phyloP scores from a whole-genome alignment of 2,113 vertebrate species.

The Passer montanus region DNA sequence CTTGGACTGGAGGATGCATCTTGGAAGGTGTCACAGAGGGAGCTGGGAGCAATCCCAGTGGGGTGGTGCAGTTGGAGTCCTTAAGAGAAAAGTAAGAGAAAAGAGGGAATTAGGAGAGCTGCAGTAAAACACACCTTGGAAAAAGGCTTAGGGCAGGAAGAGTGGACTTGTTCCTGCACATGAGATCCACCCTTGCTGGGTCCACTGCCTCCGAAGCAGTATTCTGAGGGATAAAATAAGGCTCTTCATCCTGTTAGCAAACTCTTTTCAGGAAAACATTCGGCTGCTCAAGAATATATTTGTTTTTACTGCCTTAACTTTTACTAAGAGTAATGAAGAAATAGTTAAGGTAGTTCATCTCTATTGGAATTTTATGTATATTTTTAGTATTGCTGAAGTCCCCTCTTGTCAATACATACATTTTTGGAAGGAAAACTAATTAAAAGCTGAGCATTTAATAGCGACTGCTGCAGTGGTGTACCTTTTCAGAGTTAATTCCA shows the following conservation, averaged over 20 bases:
- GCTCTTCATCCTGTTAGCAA: not conserved
- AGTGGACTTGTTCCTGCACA: not conserved
- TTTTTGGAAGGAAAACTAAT: slow-evolving; percentile 21
- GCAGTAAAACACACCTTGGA: not conserved
- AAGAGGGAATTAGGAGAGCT: not conserved
- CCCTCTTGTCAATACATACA: not conserved
- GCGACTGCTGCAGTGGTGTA: not conserved
- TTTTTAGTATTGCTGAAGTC: not conserved
- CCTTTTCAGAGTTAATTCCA: not conserved
- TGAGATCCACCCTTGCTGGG: not conserved
- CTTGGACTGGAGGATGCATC: not conserved
- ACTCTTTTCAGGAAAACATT: not conserved
- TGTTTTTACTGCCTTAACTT: not conserved
- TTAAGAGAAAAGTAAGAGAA: not conserved
- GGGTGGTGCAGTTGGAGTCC: not conserved
- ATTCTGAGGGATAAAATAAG: not conserved
- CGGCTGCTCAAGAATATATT: not conserved
- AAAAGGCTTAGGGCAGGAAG: not conserved
- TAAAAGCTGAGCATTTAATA: not conserved
- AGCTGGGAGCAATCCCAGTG: not conserved
- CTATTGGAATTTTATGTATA: not conserved
- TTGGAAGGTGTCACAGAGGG: not conserved
- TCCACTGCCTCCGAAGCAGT: not conserved
- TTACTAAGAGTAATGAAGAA: not conserved
- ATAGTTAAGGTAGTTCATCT: not conserved